phyloP scores from a whole-genome alignment of 2,888 invertebrate genomes.

The Ophion costatus region DNA sequence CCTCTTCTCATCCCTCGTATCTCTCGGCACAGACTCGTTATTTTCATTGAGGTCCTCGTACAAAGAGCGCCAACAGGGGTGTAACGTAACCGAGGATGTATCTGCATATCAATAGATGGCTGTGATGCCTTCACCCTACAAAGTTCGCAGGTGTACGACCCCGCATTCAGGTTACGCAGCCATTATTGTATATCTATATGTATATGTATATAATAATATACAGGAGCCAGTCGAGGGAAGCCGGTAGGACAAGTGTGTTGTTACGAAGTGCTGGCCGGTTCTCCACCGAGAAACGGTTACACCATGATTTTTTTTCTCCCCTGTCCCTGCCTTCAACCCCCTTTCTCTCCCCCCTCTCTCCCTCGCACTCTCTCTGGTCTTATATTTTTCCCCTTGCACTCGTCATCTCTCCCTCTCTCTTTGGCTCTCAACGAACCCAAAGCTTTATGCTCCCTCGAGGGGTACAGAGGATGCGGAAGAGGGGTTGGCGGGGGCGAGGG shows the following conservation, averaged over 20 bases:
- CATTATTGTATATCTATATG: slow-evolving; percentile 4
- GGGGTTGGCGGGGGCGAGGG: slow-evolving; percentile 35
- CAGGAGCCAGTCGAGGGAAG: slow-evolving; percentile 61
- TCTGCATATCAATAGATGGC: slow-evolving; percentile 81
- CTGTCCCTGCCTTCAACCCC: slow-evolving; percentile 28
- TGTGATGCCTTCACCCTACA: slow-evolving; percentile 70
- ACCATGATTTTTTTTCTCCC: slow-evolving; percentile 76
- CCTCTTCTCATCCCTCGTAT: slow-evolving; percentile 30
- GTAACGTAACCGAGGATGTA: slow-evolving; percentile 78
- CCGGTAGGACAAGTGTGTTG: slow-evolving; percentile 81
- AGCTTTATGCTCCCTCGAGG: slow-evolving; percentile 54
- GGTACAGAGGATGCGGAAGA: slow-evolving; percentile 58
- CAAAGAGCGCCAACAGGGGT: slow-evolving; percentile 69
- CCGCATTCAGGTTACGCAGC: slow-evolving; percentile 69
- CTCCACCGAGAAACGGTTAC: slow-evolving; percentile 80
- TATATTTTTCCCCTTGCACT: slow-evolving; percentile 40
- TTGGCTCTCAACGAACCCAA: slow-evolving; percentile 5
- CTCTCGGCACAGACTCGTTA: slow-evolving; percentile 65
- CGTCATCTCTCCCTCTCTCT: slow-evolving; percentile 41
- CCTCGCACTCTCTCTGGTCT: slow-evolving; percentile 18
- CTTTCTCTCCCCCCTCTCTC: slow-evolving; percentile 34
- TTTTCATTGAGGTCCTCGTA: slow-evolving; percentile 67
- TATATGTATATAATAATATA: slow-evolving; percentile 20
- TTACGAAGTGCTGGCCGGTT: slow-evolving; percentile 69
- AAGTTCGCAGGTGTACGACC: slow-evolving; percentile 82